Evolutionary conservation across 2,797 vertebrate species (phyloP).

Genomic region (Pseudomugil tenellus): DNA sequence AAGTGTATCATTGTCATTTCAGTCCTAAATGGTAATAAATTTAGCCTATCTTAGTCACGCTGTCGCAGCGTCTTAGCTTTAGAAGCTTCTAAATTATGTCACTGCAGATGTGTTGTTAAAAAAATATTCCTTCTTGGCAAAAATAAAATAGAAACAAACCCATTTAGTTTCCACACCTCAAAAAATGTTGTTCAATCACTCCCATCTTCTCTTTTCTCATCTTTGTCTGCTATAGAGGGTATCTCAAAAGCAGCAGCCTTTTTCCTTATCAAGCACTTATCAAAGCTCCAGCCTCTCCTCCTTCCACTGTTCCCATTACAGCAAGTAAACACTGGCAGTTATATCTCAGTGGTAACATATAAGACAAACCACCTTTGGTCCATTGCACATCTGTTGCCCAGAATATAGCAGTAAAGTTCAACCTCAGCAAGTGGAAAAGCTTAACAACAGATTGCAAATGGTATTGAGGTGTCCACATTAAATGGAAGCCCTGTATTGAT

Average conservation of each 20-base stretch:
- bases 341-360: constrained; percentile 57
- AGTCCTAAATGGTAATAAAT: constrained; percentile 47
- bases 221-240: constrained; percentile 45
- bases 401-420: constrained; percentile 6
- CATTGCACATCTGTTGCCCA: constrained; percentile 31
- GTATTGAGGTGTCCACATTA: not conserved
- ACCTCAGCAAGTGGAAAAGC: not conserved
- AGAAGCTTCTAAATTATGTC: constrained; percentile 47
- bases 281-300: constrained; percentile 53
- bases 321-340: constrained; percentile 59
- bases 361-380: constrained; percentile 62
- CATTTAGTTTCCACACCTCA: constrained; percentile 58
- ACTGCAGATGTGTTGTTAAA: constrained; percentile 22
- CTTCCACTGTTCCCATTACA: constrained; percentile 51
- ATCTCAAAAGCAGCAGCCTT: constrained; percentile 52
- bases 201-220: constrained; percentile 27
- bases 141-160: constrained; percentile 45
- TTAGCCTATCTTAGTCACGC: constrained; percentile 46
- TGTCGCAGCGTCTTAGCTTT: constrained; percentile 53
- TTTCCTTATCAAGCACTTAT: constrained; percentile 67
- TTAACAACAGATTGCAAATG: not conserved
- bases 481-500: not conserved
- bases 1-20: constrained; percentile 37
- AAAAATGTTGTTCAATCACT: constrained; percentile 56
- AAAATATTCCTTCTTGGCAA: not conserved